phyloP scores from a whole-genome alignment of 2,113 vertebrate genomes.

The Amphilophus citrinellus region DNA sequence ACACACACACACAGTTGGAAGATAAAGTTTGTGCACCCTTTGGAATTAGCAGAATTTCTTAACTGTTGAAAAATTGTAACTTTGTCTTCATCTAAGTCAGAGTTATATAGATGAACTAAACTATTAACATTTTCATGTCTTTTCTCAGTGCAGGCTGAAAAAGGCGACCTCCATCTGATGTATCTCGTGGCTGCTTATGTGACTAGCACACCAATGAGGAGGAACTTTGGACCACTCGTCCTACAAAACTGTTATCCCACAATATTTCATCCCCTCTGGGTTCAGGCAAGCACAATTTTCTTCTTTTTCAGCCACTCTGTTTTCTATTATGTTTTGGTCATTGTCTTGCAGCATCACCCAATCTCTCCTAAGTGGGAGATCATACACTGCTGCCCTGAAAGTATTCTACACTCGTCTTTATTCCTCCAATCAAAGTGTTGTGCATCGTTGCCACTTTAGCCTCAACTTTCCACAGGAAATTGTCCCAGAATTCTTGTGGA shows the following conservation, averaged over 20 bases:
- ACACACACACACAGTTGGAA: neutral
- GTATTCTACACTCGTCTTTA: too few species aligned
- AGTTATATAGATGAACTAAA: neutral
- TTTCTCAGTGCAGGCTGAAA: too few species aligned
- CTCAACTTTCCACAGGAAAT: neutral
- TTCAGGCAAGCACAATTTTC: too few species aligned
- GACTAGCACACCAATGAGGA: neutral
- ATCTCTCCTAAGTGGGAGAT: neutral
- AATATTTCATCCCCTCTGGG: neutral
- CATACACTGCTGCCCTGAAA: neutral
- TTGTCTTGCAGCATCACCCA: neutral
- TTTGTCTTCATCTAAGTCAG: neutral
- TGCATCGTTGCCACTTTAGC: neutral
- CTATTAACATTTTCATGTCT: too few species aligned
- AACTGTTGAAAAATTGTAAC: neutral
- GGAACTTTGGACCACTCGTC: neutral
- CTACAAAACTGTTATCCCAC: neutral
- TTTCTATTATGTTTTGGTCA: neutral
- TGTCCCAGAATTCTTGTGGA: neutral
- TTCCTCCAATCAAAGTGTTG: neutral
- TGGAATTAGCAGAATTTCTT: neutral
- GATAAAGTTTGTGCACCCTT: neutral
- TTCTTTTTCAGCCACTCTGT: too few species aligned
- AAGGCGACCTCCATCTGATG: accelerated
- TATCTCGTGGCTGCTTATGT: neutral